A percentile compares a stretch with the other conserved stretches of the same genome.
Evolutionary conservation across 2,888 invertebrate species (phyloP).

Genomic region (Tricholauxania praeusta): DNA sequence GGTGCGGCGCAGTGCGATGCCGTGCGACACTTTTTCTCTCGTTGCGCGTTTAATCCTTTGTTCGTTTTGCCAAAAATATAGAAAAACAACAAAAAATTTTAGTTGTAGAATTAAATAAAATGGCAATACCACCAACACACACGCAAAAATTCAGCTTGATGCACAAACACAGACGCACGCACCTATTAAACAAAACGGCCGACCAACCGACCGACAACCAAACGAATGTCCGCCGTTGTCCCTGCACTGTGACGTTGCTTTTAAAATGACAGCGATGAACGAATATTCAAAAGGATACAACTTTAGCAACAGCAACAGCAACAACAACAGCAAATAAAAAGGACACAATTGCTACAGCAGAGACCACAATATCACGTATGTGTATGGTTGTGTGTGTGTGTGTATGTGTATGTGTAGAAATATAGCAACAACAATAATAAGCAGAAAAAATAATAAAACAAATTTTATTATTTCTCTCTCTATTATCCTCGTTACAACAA

Average conservation of each 20-base stretch:
- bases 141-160: slow-evolving; percentile 21
- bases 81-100: slow-evolving; percentile 10
- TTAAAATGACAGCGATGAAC: not conserved
- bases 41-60: slow-evolving; percentile 32
- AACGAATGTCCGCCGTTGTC: not conserved
- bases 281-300: no score
- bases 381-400: not conserved
- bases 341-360: slow-evolving; percentile 41
- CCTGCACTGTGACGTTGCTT: not conserved
- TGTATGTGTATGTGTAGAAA: not conserved
- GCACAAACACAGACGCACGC: slow-evolving; percentile 36
- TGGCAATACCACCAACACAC: slow-evolving; percentile 16
- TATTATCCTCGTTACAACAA: slow-evolving; percentile 20
- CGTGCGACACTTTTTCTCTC: no score
- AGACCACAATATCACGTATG: not conserved
- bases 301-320: not conserved
- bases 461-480: slow-evolving; percentile 19
- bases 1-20: no score
- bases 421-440: no score
- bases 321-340: slow-evolving; percentile 41
- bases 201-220: no score
- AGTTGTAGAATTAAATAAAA: slow-evolving; percentile 16
- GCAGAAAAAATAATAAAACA: slow-evolving; percentile 17
- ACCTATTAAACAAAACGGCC: not conserved
- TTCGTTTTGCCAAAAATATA: slow-evolving; percentile 22